phyloP scores from a whole-genome alignment of 2,113 vertebrate species.

The Bothrops jararaca region DNA sequence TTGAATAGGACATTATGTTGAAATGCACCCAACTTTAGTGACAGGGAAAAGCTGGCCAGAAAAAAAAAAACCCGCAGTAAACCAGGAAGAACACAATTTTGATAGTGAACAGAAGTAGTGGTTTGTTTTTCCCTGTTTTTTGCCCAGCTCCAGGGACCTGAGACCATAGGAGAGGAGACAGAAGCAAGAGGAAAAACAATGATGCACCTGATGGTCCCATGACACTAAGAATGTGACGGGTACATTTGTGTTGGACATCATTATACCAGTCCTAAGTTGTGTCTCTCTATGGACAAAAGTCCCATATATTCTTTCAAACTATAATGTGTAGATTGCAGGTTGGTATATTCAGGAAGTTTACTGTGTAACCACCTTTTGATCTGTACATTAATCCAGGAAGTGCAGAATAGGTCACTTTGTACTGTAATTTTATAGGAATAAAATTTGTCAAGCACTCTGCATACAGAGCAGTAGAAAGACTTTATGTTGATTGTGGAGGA shows the following conservation, averaged over 20 bases:
- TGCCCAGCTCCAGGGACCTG: background rate
- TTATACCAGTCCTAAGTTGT: background rate
- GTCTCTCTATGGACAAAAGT: background rate
- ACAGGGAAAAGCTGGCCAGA: conserved; percentile 40
- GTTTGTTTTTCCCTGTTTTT: background rate
- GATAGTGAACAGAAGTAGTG: conserved; percentile 32
- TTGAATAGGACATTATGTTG: conserved; percentile 22
- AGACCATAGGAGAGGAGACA: background rate
- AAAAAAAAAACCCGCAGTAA: too few species aligned
- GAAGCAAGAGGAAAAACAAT: background rate
- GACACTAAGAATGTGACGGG: background rate
- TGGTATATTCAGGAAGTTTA: background rate
- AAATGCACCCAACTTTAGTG: conserved; percentile 47
- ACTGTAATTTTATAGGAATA: background rate
- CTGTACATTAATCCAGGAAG: background rate
- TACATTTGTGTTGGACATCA: background rate
- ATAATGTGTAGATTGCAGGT: background rate
- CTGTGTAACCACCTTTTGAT: background rate
- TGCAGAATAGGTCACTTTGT: background rate
- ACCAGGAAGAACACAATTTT: background rate
- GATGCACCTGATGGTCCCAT: background rate
- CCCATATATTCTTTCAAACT: background rate
- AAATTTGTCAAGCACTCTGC: background rate
- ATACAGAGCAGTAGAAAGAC: background rate
- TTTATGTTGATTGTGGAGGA: background rate